Evolutionary conservation across 2,797 vertebrate genomes (phyloP).

Genomic region (Peromyscus nudipes): DNA sequence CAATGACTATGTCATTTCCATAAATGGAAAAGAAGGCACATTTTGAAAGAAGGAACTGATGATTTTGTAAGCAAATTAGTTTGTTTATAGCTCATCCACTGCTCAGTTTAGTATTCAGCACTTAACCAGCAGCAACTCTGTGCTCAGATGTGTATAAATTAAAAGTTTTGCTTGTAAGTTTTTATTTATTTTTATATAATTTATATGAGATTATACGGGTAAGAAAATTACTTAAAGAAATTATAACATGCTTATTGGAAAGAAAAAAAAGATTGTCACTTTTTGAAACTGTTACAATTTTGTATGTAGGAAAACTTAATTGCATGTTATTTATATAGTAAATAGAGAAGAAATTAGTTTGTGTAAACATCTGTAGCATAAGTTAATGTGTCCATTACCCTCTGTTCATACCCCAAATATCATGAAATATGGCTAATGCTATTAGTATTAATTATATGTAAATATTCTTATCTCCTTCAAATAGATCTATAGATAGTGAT

Average conservation of each 20-base stretch:
- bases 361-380: background rate
- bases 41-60: background rate
- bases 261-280: background rate
- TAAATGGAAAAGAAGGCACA: background rate
- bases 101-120: background rate
- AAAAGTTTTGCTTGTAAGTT: background rate
- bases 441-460: background rate
- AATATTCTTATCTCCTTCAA: background rate
- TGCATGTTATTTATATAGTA: background rate
- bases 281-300: background rate
- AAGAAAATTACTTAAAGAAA: background rate
- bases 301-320: background rate
- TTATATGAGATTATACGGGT: background rate
- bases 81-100: background rate
- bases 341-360: background rate
- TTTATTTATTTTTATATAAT: background rate
- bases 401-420: background rate
- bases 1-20: background rate
- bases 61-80: background rate
- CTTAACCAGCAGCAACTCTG: background rate
- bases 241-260: background rate
- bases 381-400: background rate
- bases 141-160: background rate
- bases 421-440: background rate
- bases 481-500: background rate